These are phyloP conservation scores for Drosophila anomalata DNA, from an alignment of 2,888 invertebrate species.

Conservation along the genomic window DNA sequence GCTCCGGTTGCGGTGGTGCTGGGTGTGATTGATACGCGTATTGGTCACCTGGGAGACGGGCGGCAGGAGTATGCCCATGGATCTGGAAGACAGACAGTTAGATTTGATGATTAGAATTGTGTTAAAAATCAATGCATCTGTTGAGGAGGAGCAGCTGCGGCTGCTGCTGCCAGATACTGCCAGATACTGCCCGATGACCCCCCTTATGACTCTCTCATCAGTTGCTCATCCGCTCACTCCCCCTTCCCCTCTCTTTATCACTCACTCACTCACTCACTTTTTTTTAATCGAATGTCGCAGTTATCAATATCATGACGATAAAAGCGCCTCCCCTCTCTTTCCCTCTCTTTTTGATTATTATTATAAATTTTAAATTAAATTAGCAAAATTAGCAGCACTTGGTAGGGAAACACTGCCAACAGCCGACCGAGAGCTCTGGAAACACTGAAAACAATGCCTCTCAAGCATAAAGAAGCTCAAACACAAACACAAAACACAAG, in stretches of 20 bases:
- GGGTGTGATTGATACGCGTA: constrained; percentile 85
- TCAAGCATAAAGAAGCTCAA: constrained; percentile 38
- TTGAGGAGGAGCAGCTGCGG: constrained; percentile 6
- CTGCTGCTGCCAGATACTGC: constrained; percentile 1
- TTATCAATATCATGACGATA: constrained; percentile 21
- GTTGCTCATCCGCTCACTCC: not conserved
- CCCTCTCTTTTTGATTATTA: not conserved
- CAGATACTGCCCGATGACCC: not conserved
- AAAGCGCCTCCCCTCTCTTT: not conserved
- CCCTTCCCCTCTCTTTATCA: constrained; percentile 3
- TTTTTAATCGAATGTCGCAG: constrained; percentile 24
- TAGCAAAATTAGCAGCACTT: constrained; percentile 11
- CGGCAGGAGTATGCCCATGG: constrained; percentile 84
- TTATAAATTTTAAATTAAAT: constrained; percentile 48
- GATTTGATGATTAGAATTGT: not conserved
- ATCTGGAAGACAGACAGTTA: constrained; percentile 72
- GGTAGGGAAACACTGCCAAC: no score
- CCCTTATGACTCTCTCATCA: not conserved
- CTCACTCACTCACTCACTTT: constrained; percentile 11
- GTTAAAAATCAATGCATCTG: constrained; percentile 61
- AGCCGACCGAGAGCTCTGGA: constrained; percentile 15
- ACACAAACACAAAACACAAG: constrained; percentile 15
- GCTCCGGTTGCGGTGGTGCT: constrained; percentile 94
- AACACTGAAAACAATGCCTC: constrained; percentile 37
- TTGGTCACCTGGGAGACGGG: constrained; percentile 84